Percentiles rank a stretch among this genome's conserved stretches.
Conservation (phyloP, 1,140 invertebrate genomes). For the Euborellia annulipes region DNA sequence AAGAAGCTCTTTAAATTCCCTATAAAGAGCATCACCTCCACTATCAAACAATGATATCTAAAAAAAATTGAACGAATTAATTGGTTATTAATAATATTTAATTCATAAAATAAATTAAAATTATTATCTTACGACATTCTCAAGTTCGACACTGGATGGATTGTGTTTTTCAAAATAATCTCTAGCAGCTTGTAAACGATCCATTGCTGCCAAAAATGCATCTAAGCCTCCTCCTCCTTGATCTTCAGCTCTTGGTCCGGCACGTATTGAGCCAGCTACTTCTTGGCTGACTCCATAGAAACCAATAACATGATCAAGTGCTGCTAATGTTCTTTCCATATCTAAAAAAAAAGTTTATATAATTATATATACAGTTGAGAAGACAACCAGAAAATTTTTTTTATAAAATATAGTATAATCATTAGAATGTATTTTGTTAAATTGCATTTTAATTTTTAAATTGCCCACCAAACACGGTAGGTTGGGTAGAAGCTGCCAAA, state of each 20-base stretch:
- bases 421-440: too few relatives aligned
- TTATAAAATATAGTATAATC: conserved; percentile 1
- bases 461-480: too few relatives aligned
- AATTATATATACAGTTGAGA: too few relatives aligned
- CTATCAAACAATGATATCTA: conserved; percentile 55
- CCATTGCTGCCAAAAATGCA: conserved; percentile 63
- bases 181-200: conserved; percentile 69
- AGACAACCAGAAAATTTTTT: too few relatives aligned
- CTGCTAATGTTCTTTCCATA: conserved; percentile 58
- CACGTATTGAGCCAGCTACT: conserved; percentile 61
- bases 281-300: conserved; percentile 79
- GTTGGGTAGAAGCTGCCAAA: too few relatives aligned
- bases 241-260: conserved; percentile 41
- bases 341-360: conserved; percentile 32
- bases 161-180: conserved; percentile 88
- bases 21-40: conserved; percentile 58
- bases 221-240: conserved; percentile 43
- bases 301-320: conserved; percentile 73
- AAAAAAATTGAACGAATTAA: conserved; percentile 18
- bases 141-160: conserved; percentile 81
- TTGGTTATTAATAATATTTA: too few relatives aligned
- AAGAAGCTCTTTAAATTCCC: conserved; percentile 75
- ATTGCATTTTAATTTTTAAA: too few relatives aligned
- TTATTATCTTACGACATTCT: conserved; percentile 58
- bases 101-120: too few relatives aligned